Evolutionary conservation across 2,888 invertebrate genomes (phyloP).

Genomic region (Chrysomela aeneicollis): DNA sequence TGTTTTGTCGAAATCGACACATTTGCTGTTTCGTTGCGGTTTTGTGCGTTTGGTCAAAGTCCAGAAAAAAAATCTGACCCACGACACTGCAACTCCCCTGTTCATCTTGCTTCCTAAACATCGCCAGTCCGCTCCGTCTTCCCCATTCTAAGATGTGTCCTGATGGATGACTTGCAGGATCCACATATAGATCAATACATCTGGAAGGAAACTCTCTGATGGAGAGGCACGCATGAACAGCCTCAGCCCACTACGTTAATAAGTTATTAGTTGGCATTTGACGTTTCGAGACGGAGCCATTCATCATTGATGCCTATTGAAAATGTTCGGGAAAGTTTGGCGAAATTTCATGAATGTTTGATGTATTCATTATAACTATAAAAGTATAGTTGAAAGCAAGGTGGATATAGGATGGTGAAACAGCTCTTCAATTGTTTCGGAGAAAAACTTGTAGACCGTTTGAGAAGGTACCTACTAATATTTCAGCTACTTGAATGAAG

Average conservation of each 20-base stretch:
- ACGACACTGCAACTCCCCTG: neutral
- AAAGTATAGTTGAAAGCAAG: neutral
- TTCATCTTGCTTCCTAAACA: neutral
- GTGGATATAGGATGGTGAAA: no score
- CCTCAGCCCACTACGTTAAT: conserved; percentile 26
- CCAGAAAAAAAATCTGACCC: no score
- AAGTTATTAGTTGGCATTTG: conserved; percentile 24
- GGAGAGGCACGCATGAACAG: conserved; percentile 23
- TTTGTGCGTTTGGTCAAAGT: no score
- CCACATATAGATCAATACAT: conserved; percentile 32
- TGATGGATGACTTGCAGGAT: conserved; percentile 30
- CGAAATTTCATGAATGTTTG: neutral
- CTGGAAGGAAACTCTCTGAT: conserved; percentile 18
- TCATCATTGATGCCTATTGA: conserved; percentile 19
- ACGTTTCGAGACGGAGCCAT: conserved; percentile 7
- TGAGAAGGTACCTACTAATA: no score
- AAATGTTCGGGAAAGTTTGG: conserved; percentile 4
- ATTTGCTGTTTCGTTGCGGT: no score
- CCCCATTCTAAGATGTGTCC: conserved; percentile 23
- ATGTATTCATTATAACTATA: neutral
- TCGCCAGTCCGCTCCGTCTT: conserved; percentile 19
- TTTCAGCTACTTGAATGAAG: no score
- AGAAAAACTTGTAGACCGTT: no score
- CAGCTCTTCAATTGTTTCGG: no score
- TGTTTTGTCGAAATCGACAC: no score